A percentile compares a stretch with the other conserved stretches of the same genome.
Evolutionary conservation across 2,888 invertebrate genomes (phyloP).

Genomic region (Pristionchus arcanus): DNA sequence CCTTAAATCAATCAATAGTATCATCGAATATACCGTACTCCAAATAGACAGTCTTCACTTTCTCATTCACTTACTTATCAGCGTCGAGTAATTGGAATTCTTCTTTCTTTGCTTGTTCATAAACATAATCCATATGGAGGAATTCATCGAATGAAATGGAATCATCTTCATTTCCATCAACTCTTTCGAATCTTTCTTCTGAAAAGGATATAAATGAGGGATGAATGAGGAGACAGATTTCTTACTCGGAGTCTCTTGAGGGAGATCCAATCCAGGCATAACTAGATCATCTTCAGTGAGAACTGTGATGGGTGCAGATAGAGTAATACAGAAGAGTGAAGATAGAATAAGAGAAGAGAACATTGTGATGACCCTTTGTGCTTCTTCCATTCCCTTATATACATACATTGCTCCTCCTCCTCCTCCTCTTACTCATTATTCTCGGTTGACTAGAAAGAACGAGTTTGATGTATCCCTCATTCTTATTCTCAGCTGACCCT

Average conservation of each 20-base stretch:
- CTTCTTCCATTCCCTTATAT: conserved; percentile 21
- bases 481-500: conserved; percentile 28
- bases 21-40: not conserved
- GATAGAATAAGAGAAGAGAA: conserved; percentile 23
- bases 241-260: conserved; percentile 48
- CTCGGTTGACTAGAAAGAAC: conserved; percentile 29
- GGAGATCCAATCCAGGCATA: not conserved
- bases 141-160: conserved; percentile 73
- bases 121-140: conserved; percentile 73
- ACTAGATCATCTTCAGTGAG: conserved; percentile 47
- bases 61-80: conserved; percentile 61
- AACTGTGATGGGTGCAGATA: conserved; percentile 27
- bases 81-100: conserved; percentile 73
- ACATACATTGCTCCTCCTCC: conserved; percentile 1
- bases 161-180: conserved; percentile 70
- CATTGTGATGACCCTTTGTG: not conserved
- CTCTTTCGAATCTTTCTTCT: conserved; percentile 72
- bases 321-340: not conserved
- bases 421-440: conserved; percentile 25
- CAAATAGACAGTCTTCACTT: not conserved
- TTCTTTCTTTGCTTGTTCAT: conserved; percentile 74
- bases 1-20: conserved; percentile 59
- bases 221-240: not conserved
- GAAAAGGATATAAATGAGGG: conserved; percentile 40
- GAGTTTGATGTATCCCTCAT: not conserved